A percentile compares a stretch with the other conserved stretches of the same genome.
Evolutionary conservation across 2,888 invertebrate species (phyloP).

Genomic region (Sarcophaga subvicina): DNA sequence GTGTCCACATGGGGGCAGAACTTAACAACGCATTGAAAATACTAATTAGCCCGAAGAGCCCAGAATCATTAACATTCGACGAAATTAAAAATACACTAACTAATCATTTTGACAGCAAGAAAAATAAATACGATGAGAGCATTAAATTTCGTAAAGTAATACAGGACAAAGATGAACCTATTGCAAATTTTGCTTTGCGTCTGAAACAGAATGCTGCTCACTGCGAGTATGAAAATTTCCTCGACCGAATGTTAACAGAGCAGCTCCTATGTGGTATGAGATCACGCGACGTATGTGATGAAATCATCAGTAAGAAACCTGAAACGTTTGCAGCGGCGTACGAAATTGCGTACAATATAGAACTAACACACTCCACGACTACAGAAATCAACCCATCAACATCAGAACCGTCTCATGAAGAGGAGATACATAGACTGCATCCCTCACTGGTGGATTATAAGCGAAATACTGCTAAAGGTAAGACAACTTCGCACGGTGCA

Average conservation of each 20-base stretch:
- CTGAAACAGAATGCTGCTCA: slow-evolving; percentile 32
- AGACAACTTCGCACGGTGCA: neutral
- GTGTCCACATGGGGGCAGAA: slow-evolving; percentile 59
- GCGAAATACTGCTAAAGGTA: neutral
- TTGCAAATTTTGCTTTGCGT: slow-evolving; percentile 34
- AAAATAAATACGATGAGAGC: neutral
- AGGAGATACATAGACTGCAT: slow-evolving; percentile 15
- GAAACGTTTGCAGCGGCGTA: neutral
- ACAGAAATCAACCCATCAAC: slow-evolving; percentile 13
- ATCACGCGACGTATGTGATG: neutral
- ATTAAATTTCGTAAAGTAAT: too few species aligned
- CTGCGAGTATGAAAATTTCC: neutral
- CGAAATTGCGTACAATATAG: neutral
- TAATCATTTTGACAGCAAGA: slow-evolving; percentile 11
- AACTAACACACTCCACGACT: slow-evolving; percentile 15
- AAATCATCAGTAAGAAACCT: neutral
- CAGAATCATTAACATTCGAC: neutral
- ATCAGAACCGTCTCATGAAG: slow-evolving; percentile 2
- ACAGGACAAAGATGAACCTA: neutral
- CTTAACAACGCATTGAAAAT: slow-evolving; percentile 30
- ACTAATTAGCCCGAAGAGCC: too few species aligned
- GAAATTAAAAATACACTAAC: slow-evolving; percentile 21
- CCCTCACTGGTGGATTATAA: neutral
- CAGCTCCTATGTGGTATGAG: neutral
- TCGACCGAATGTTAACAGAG: neutral